Evolutionary conservation across 2,888 invertebrate species (phyloP).

Genomic region (Calliopum simillimum): DNA sequence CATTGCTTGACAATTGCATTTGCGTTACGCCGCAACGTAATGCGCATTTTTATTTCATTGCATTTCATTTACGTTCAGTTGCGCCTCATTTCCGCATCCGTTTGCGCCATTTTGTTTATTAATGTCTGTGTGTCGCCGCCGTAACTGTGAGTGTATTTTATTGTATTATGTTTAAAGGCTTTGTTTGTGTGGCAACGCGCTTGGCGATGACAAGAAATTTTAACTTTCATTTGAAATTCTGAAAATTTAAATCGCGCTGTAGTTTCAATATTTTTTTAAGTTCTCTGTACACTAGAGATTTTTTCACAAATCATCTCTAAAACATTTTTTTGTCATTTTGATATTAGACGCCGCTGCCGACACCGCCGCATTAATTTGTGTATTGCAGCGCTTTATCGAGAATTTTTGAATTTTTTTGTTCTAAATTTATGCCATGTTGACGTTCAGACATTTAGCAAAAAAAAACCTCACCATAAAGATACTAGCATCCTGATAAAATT

Average conservation of each 20-base stretch:
- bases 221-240: too few relatives aligned
- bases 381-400: slow-evolving; percentile 45
- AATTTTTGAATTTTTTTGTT: slow-evolving; percentile 60
- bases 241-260: too few relatives aligned
- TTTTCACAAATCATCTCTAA: slow-evolving; percentile 58
- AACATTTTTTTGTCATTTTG: slow-evolving; percentile 53
- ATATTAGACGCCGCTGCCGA: slow-evolving; percentile 23
- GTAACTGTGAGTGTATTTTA: slow-evolving; percentile 33
- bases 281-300: too few relatives aligned
- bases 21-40: slow-evolving; percentile 46
- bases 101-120: slow-evolving; percentile 12
- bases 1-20: slow-evolving; percentile 64
- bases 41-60: slow-evolving; percentile 24
- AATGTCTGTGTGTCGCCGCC: not conserved
- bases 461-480: not conserved
- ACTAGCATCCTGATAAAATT: slow-evolving; percentile 1
- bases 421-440: slow-evolving; percentile 61
- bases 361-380: slow-evolving; percentile 29
- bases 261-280: not conserved
- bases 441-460: slow-evolving; percentile 16
- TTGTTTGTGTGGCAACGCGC: not conserved
- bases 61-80: slow-evolving; percentile 21
- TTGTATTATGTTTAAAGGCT: slow-evolving; percentile 25
- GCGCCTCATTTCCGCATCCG: slow-evolving; percentile 33
- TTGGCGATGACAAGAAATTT: too few relatives aligned